Conservation (phyloP, 2,888 invertebrate genomes). For the Iselma pallidipennis region DNA sequence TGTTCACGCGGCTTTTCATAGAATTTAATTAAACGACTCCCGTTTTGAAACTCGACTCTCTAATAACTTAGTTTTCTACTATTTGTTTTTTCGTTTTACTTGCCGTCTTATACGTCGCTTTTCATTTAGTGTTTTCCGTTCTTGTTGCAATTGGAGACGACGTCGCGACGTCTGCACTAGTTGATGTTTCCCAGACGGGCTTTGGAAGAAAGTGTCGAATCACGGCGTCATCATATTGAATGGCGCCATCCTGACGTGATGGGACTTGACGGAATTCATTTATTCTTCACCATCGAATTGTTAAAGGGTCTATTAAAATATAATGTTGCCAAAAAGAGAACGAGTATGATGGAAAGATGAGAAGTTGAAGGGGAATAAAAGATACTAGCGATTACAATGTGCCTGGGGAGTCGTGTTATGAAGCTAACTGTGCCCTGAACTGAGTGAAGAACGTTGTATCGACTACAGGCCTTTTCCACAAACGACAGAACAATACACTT, state of each 20-base stretch:
- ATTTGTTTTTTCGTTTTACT: neutral
- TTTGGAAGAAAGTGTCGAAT: neutral
- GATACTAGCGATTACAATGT: slow-evolving; percentile 29
- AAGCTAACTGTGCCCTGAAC: slow-evolving; percentile 37
- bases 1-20: neutral
- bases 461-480: slow-evolving; percentile 39
- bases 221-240: slow-evolving; percentile 5
- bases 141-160: neutral
- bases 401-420: slow-evolving; percentile 36
- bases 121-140: neutral
- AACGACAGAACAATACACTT: slow-evolving; percentile 55
- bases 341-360: too few species aligned
- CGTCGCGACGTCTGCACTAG: neutral
- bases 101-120: too few species aligned
- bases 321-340: slow-evolving; percentile 29
- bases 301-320: slow-evolving; percentile 39
- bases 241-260: slow-evolving; percentile 13
- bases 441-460: slow-evolving; percentile 52
- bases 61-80: neutral
- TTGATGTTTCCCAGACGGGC: neutral
- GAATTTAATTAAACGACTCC: neutral
- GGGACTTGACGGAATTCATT: slow-evolving; percentile 21
- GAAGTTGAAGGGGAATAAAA: neutral
- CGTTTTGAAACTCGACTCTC: neutral
- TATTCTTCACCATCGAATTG: slow-evolving; percentile 28